phyloP scores from a whole-genome alignment of 2,888 invertebrate species.

The Ennomos quercinarius region DNA sequence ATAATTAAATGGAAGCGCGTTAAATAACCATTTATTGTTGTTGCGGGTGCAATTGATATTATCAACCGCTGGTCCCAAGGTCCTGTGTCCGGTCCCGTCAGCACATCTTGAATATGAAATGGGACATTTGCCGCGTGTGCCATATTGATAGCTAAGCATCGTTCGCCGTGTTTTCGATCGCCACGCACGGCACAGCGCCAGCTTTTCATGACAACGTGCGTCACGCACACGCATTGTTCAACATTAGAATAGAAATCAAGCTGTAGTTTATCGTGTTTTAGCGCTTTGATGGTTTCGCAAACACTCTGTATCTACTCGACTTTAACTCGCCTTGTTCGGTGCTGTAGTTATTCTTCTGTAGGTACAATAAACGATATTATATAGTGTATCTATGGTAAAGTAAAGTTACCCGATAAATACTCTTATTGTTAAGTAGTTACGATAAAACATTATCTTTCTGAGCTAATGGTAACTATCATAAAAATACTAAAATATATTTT shows the following conservation, averaged over 20 bases:
- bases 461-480: too few species aligned
- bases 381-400: conserved; percentile 24
- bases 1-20: conserved; percentile 78
- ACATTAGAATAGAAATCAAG: conserved; percentile 59
- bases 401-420: too few species aligned
- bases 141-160: conserved; percentile 37
- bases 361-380: conserved; percentile 42
- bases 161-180: conserved; percentile 54
- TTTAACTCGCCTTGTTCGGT: conserved; percentile 41
- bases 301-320: conserved; percentile 36
- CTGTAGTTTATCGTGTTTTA: conserved; percentile 48
- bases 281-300: conserved; percentile 43
- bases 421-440: too few species aligned
- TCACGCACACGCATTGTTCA: conserved; percentile 65
- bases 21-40: conserved; percentile 79
- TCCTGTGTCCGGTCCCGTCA: conserved; percentile 30
- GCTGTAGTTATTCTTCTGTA: too few species aligned
- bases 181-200: conserved; percentile 53
- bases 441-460: too few species aligned
- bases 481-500: too few species aligned
- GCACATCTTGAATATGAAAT: conserved; percentile 48
- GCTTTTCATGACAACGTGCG: conserved; percentile 63
- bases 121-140: conserved; percentile 38
- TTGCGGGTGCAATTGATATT: conserved; percentile 68
- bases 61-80: conserved; percentile 55